Evolutionary conservation across 64 coral and sea anemone species (phyloP).

Genomic region (Stylophora pistillata): DNA sequence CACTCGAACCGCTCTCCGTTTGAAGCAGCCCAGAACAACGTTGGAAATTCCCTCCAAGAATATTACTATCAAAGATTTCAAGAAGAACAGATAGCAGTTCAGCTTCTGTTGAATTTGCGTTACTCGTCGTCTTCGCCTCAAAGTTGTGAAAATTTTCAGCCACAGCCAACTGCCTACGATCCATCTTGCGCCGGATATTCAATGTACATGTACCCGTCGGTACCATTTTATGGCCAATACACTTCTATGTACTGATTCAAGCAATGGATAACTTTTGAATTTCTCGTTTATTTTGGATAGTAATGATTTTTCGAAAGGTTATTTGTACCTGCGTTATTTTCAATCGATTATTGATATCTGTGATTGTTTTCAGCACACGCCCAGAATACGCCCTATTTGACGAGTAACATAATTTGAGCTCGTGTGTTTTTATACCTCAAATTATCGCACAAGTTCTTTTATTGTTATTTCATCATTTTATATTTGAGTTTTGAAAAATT

Average conservation of each 20-base stretch:
- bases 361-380: background rate
- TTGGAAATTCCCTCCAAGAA: slow-evolving; percentile 49
- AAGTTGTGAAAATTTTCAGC: slow-evolving; percentile 65
- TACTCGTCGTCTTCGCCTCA: slow-evolving; percentile 58
- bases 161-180: slow-evolving; percentile 21
- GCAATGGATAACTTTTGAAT: background rate
- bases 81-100: slow-evolving; percentile 85
- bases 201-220: slow-evolving; percentile 30
- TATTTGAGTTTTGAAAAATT: background rate
- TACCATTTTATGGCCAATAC: slow-evolving; percentile 40
- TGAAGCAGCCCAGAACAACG: slow-evolving; percentile 40
- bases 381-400: too few relatives aligned
- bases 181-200: slow-evolving; percentile 25
- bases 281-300: background rate
- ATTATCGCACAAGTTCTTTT: too few relatives aligned
- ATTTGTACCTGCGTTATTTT: background rate
- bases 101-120: slow-evolving; percentile 79
- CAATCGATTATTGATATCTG: background rate
- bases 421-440: too few relatives aligned
- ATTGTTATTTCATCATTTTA: too few relatives aligned
- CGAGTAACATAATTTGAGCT: too few relatives aligned
- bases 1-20: slow-evolving; percentile 64
- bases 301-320: background rate
- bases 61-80: slow-evolving; percentile 85
- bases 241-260: slow-evolving; percentile 20